Conservation (phyloP, 2,113 vertebrate genomes). For the Rattus norvegicus region GRCr8 NC_086020.1:151979001-151979500, state of each 20-base stretch:
- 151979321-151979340: neutral
- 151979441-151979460: neutral
- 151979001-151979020: neutral
- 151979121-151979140: neutral
- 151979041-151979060: neutral
- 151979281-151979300: neutral
- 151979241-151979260: neutral
- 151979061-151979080: neutral
- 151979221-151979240: neutral
- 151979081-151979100: conserved; percentile 40
- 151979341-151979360: neutral
- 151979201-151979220: neutral
- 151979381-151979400: neutral
- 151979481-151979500: neutral
- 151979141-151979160: neutral
- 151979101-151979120: neutral
- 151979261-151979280: neutral
- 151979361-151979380: neutral
- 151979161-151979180: neutral
- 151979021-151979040: neutral
- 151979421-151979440: neutral
- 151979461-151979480: neutral
- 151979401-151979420: conserved; percentile 10
- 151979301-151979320: neutral
- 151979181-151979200: neutral